Evolutionary conservation across 2,113 vertebrate genomes (phyloP).

Genomic region (Pterocles orientalis): DNA sequence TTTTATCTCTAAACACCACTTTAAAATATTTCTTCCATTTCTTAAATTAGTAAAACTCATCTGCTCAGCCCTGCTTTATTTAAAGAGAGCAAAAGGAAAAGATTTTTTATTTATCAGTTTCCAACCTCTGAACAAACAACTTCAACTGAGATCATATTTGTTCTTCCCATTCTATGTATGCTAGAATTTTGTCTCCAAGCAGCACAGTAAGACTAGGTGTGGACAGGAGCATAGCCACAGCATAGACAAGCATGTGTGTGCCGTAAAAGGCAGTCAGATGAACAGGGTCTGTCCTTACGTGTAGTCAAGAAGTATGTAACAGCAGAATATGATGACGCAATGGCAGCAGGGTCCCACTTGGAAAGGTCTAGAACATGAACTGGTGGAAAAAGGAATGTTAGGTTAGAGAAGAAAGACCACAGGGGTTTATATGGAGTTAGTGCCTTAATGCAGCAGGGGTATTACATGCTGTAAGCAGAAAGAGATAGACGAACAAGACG

Average conservation of each 20-base stretch:
- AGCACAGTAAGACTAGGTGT: rapidly evolving
- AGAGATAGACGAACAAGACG: background rate
- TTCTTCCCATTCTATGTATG: background rate
- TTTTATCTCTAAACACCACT: background rate
- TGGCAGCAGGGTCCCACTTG: rapidly evolving
- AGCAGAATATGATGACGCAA: background rate
- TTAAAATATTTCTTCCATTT: background rate
- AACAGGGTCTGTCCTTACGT: rapidly evolving
- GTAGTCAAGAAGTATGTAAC: background rate
- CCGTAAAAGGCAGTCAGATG: rapidly evolving
- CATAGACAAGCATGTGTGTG: background rate
- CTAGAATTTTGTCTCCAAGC: background rate
- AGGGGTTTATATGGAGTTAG: background rate
- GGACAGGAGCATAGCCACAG: background rate
- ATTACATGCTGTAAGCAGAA: background rate
- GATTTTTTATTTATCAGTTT: background rate
- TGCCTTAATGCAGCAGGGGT: background rate
- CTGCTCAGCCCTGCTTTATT: background rate
- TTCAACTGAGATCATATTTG: background rate
- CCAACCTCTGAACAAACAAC: background rate
- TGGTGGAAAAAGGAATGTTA: background rate
- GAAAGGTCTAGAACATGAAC: background rate
- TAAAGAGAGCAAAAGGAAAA: background rate
- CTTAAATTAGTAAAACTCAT: background rate
- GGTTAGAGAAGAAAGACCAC: background rate